These are phyloP conservation scores for Sarotherodon lohbergeri DNA, from an alignment of 2,113 vertebrate genomes.

Conservation along the genomic window DNA sequence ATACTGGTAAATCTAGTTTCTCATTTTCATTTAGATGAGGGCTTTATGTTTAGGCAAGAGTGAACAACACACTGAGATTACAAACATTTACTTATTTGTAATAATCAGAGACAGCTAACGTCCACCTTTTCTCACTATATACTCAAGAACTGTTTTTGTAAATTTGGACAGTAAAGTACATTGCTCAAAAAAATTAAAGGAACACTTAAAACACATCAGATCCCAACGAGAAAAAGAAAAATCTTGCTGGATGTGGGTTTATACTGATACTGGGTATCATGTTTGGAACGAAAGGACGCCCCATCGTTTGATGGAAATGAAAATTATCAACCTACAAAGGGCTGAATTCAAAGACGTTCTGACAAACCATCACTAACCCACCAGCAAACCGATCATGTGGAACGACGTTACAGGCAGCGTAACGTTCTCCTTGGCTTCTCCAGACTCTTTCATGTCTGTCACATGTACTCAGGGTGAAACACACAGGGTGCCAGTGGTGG, in stretches of 20 bases:
- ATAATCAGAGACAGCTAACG: not conserved
- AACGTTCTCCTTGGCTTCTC: not conserved
- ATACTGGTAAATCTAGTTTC: not conserved
- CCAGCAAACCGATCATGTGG: rapidly evolving
- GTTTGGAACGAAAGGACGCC: not conserved
- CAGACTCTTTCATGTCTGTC: not conserved
- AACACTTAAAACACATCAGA: not conserved
- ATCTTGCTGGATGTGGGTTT: not conserved
- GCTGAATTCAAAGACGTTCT: not conserved
- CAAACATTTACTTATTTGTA: not conserved
- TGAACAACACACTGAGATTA: not conserved
- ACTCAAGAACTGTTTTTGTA: not conserved
- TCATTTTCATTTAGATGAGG: not conserved
- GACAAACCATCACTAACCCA: not conserved
- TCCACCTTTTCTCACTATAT: not conserved
- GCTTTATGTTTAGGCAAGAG: not conserved
- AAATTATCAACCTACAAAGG: not conserved
- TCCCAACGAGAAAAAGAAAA: not conserved
- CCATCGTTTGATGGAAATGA: not conserved
- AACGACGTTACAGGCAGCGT: not conserved
- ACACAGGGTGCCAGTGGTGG: not conserved
- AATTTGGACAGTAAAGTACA: not conserved
- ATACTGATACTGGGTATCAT: not conserved
- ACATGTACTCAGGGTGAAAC: not conserved
- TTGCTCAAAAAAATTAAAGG: not conserved